These are phyloP conservation scores for Melopsittacus undulatus DNA, from an alignment of 2,797 vertebrate species.

Conservation along the genomic window DNA sequence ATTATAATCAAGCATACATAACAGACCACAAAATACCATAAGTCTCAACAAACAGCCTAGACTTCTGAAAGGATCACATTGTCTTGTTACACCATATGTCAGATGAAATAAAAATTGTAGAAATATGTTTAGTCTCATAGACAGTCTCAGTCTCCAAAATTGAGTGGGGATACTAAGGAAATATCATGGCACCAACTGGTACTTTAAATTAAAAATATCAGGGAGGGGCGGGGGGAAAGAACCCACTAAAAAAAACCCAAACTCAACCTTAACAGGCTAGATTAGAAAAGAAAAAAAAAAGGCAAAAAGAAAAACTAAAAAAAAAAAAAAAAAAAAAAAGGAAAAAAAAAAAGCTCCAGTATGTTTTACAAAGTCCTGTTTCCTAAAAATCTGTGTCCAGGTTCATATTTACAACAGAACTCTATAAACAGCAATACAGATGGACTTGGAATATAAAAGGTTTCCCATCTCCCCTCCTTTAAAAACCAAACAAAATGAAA, in stretches of 20 bases:
- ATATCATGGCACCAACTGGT: not conserved
- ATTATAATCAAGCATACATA: constrained; percentile 55
- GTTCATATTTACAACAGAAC: constrained; percentile 1
- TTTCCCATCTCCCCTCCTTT: not conserved
- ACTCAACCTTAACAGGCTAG: not conserved
- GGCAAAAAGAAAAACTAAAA: not conserved
- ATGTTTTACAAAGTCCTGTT: not conserved
- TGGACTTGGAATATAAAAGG: not conserved
- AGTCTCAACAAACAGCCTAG: constrained; percentile 57
- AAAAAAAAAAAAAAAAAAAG: not conserved
- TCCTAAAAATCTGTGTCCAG: constrained; percentile 9
- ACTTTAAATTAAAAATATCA: constrained; percentile 4
- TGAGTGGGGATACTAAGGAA: not conserved
- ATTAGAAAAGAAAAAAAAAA: not conserved
- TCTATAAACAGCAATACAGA: not conserved
- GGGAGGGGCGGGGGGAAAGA: not conserved
- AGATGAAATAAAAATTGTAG: constrained; percentile 57
- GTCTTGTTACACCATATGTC: constrained; percentile 65
- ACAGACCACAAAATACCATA: constrained; percentile 54
- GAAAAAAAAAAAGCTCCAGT: not conserved
- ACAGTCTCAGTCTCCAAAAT: not conserved
- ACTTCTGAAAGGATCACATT: constrained; percentile 63
- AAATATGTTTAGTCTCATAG: constrained; percentile 42
- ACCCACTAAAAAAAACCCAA: not conserved
- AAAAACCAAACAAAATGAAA: no score